Evolutionary conservation across 1,140 invertebrate genomes (phyloP), one percentile per base, ranked within the genome.

Genomic region (Thaumetopoea pityocampa): DNA sequence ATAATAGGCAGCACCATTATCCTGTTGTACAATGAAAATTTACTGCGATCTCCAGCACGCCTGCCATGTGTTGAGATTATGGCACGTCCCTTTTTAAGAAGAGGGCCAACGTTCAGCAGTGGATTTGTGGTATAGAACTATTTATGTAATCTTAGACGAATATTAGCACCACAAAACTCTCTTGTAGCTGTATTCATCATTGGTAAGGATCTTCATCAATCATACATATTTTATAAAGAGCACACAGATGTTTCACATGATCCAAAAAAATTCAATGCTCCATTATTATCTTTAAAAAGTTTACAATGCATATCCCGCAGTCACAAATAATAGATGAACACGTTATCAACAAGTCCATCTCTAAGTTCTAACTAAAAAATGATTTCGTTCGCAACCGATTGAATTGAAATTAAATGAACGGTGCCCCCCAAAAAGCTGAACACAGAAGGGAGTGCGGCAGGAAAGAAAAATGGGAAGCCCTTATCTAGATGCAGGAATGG

Each of bases 401-500:
- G 70, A 77, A 80, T 76, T 53, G 65, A 56, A 74, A 83, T 77
- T 58, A 67, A 80, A 79, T 70, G 66, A 72, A 67, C 64, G 47
- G 47, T 50, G 43, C 60, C 68, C 66, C 66, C 43, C 65, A 27
- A n/a, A n/a, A n/a, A n/a, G n/a, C n/a, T n/a, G 29, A 18, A 22
- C 10, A 35, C 20, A 32, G 37, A 27, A 41, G 27, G 27, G 37
- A 27, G 16, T n/a, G n/a, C n/a, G n/a, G n/a, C n/a, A 63, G 67
- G 76, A 74, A 69, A 73, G 76, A 73, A 69, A 72, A 62, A 78
- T 78, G 69, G 69, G 60, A 59, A 61, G 51, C 60, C 51, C 67
- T 79, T 78, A 83, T 83, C 79, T 71, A 67, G 74, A 83, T 83
- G 76, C 71, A 62, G 67, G 58, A 76, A 59, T 41, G 51, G 62